A percentile compares a stretch with the other conserved stretches of the same genome.
These are phyloP conservation scores for Nesoenas mayeri DNA, from an alignment of 2,113 vertebrate species.

Conservation along the genomic window DNA sequence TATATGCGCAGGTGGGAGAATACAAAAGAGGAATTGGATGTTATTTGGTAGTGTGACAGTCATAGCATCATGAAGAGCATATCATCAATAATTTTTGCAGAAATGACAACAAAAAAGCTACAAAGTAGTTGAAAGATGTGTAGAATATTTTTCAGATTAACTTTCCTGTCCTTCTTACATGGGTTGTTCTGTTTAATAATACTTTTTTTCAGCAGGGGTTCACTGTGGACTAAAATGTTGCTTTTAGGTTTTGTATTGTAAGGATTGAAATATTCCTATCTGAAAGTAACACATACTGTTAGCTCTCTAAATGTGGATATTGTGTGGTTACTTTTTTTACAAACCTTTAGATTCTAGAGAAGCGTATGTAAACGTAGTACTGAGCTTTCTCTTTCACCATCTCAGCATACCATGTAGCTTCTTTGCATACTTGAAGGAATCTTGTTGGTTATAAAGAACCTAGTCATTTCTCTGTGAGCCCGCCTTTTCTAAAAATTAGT, in stretches of 20 bases:
- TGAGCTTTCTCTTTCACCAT: not conserved
- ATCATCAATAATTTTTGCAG: not conserved
- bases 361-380: not conserved
- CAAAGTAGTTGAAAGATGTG: not conserved
- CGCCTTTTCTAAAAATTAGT: not conserved
- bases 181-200: not conserved
- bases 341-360: not conserved
- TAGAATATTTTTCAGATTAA: not conserved
- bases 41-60: not conserved
- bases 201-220: not conserved
- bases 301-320: not conserved
- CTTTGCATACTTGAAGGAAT: not conserved
- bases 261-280: not conserved
- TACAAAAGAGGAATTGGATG: not conserved
- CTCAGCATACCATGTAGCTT: not conserved
- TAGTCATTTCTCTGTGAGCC: not conserved
- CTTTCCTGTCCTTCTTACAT: fast-evolving
- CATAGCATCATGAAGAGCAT: not conserved
- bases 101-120: not conserved
- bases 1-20: not conserved
- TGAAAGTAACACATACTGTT: not conserved
- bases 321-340: not conserved
- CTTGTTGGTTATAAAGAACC: not conserved
- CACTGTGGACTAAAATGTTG: not conserved
- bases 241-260: not conserved